Base-by-base conservation (phyloP, 2,888 invertebrate genomes). In the Stratiomys singularior region DNA sequence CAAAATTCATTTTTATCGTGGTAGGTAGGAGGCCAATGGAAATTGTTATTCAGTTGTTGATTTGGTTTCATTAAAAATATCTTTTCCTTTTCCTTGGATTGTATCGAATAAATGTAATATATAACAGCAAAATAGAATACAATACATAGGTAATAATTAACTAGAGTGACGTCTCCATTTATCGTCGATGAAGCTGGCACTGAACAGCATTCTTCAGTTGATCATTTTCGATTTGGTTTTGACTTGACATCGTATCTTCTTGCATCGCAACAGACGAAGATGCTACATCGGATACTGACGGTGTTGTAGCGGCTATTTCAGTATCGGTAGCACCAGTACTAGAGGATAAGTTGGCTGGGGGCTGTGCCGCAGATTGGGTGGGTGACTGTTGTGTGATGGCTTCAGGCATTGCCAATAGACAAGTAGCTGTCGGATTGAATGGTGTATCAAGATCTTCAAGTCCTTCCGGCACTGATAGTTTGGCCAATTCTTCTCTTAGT, bases 401-500 rank as follows among this genome's bases (percentile, higher is more conserved):
- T 11, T 76, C 76, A 13, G 76, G 56, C 76, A 76, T 76, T 3
- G 76, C 66, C 1, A 56, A 15, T 11, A 76, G 30, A 4, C 66
- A 52, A 3, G 66, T 76, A 23, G 85, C 85, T 78, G 84, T 83
- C 1, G 86, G 85, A 82, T 88, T 89, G 67, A 89, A 86, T 9
- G 88, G 91, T 84, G 91, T 91, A 83, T 90, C 92, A 82, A 93
- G 86, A 83, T 93, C 93, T 85, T 93, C 92, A 67, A 94, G 87
- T 15, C 93, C 94, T 63, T 91, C 88, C 5, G 96, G 96, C 44
- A 94, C 92, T 83, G 93, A 92, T 85, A 97, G 89, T 88, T 95
- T 95, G 80, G 91, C 90, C 82, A 97, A 89, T 88, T 96, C 96
- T 86, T 96, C 96, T 83, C 95, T 92, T 80, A 97, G 88, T 84